phyloP scores from a whole-genome alignment of 2,797 vertebrate species.

The Basileuterus tristriatus region DNA sequence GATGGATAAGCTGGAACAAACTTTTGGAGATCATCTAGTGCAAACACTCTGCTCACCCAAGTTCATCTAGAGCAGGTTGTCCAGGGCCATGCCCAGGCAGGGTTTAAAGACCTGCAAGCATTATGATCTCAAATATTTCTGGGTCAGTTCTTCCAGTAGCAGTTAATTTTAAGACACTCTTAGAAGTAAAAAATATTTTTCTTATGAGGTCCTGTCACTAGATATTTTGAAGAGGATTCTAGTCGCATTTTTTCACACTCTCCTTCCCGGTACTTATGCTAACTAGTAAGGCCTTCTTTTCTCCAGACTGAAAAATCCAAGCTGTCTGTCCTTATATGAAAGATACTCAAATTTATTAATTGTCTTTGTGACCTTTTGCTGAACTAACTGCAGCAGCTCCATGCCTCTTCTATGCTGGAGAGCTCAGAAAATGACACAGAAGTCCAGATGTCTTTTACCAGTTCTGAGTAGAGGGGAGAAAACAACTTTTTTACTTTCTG shows the following conservation, averaged over 20 bases:
- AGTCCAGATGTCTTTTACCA: background rate
- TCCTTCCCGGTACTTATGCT: background rate
- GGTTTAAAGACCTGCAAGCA: background rate
- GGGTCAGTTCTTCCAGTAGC: background rate
- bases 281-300: background rate
- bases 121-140: background rate
- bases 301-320: background rate
- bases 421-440: background rate
- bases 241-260: background rate
- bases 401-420: background rate
- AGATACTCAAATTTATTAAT: background rate
- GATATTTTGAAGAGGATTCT: background rate
- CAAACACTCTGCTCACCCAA: background rate
- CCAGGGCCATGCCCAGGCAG: no score
- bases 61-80: background rate
- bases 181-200: background rate
- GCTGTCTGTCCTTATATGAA: background rate
- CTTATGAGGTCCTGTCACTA: background rate
- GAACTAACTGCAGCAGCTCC: background rate
- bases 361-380: background rate
- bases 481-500: background rate
- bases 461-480: background rate
- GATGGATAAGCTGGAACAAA: background rate
- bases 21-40: background rate
- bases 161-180: background rate